These are phyloP conservation scores for Mactra quadrangularis DNA, from an alignment of 1,140 invertebrate species.

Conservation along the genomic window DNA sequence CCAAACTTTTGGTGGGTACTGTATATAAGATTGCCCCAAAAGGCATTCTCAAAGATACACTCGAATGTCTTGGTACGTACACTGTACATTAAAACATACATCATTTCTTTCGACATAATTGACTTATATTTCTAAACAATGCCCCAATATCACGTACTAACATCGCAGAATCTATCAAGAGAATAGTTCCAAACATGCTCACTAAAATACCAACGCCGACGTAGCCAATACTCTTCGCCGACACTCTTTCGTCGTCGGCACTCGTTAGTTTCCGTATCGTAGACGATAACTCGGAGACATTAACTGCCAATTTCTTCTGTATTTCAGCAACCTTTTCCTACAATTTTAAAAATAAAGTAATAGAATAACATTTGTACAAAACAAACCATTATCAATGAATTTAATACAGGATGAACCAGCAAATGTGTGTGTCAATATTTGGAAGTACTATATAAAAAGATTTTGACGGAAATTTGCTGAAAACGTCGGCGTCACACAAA, in stretches of 20 bases:
- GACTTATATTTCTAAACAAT: slow-evolving; percentile 26
- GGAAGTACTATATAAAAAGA: neutral
- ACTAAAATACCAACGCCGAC: slow-evolving; percentile 38
- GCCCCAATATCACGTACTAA: slow-evolving; percentile 27
- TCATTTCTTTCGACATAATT: too few species aligned
- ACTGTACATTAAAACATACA: too few species aligned
- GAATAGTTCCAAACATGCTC: slow-evolving; percentile 31
- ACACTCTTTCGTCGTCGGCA: slow-evolving; percentile 50
- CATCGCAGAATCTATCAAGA: slow-evolving; percentile 52
- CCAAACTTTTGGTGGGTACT: too few species aligned
- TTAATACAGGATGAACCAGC: neutral
- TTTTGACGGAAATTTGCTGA: neutral
- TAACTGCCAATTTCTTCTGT: slow-evolving; percentile 33
- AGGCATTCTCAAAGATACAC: too few species aligned
- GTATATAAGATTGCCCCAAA: too few species aligned
- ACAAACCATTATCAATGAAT: neutral
- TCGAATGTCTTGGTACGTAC: too few species aligned
- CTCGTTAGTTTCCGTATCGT: slow-evolving; percentile 56
- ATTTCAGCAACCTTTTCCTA: slow-evolving; percentile 37
- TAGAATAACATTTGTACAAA: too few species aligned
- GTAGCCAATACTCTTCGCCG: slow-evolving; percentile 49
- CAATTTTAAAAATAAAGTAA: neutral
- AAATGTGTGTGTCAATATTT: neutral
- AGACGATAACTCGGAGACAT: slow-evolving; percentile 42
- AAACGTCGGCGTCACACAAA: neutral